Percentiles rank a stretch among this genome's conserved stretches.
These are phyloP conservation scores for Lepilemur ruficaudatus DNA, from an alignment of 2,797 vertebrate species.

Conservation along the genomic window DNA sequence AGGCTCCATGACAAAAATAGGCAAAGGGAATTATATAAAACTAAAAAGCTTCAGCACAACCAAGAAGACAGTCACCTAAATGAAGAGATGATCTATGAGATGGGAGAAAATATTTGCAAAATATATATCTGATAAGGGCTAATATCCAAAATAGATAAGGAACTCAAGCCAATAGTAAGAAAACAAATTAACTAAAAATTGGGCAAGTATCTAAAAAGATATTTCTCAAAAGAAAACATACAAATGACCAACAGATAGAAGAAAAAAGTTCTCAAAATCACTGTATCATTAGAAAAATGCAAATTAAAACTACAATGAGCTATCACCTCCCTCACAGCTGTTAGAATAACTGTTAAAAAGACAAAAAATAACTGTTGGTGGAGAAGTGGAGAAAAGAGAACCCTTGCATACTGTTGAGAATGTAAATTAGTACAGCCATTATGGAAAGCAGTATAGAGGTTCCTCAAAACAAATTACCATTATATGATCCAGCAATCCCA, in stretches of 20 bases:
- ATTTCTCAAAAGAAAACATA: not conserved
- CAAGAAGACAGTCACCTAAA: not conserved
- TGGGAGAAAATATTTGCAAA: not conserved
- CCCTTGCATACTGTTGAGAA: not conserved
- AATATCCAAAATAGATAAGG: not conserved
- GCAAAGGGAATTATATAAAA: not conserved
- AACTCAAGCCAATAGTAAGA: not conserved
- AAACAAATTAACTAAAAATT: not conserved
- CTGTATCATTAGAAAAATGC: not conserved
- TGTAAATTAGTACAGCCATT: not conserved
- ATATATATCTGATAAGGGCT: not conserved
- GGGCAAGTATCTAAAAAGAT: not conserved
- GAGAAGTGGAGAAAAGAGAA: not conserved
- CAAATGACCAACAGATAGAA: not conserved
- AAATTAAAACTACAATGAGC: not conserved
- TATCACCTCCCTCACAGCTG: not conserved
- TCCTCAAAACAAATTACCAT: not conserved
- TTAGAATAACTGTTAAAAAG: not conserved
- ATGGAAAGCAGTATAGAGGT: fast-evolving
- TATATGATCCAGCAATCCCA: not conserved
- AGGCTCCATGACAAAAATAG: not conserved
- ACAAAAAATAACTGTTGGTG: not conserved
- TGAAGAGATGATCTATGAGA: not conserved
- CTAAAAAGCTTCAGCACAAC: not conserved
- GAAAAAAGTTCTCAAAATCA: not conserved